Evolutionary conservation across 2,888 invertebrate genomes (phyloP).

Genomic region (Drosophila neotestacea): DNA sequence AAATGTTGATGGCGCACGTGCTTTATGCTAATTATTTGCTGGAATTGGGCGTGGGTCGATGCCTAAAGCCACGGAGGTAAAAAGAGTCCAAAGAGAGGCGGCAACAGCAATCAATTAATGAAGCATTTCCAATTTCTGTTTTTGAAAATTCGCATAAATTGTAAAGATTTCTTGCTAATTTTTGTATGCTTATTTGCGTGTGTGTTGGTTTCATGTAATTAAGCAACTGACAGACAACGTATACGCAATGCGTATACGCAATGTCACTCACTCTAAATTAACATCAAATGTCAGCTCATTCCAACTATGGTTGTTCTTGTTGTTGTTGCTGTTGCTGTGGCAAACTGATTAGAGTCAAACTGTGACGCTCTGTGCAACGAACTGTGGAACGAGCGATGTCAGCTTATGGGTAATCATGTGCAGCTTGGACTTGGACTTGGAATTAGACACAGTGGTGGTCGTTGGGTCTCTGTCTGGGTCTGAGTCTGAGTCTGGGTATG

Average conservation of each 20-base stretch:
- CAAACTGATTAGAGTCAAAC: constrained; percentile 74
- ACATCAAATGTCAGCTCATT: constrained; percentile 63
- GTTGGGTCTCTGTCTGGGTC: constrained; percentile 7
- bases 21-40: constrained; percentile 77
- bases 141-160: constrained; percentile 26
- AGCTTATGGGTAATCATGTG: constrained; percentile 79
- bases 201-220: constrained; percentile 55
- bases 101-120: constrained; percentile 59
- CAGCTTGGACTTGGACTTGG: constrained; percentile 46
- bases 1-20: constrained; percentile 68
- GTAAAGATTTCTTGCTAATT: constrained; percentile 26
- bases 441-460: constrained; percentile 67
- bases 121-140: constrained; percentile 34
- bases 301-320: constrained; percentile 18
- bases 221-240: constrained; percentile 53
- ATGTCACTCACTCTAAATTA: constrained; percentile 73
- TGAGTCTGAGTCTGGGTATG: background rate
- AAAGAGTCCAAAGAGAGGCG: background rate
- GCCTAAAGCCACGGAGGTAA: constrained; percentile 12
- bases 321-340: constrained; percentile 43
- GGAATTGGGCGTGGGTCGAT: constrained; percentile 69
- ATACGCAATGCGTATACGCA: constrained; percentile 65
- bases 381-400: constrained; percentile 72
- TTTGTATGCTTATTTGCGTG: constrained; percentile 31
- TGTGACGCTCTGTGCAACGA: constrained; percentile 67